A percentile compares a stretch with the other conserved stretches of the same genome.
Conservation (phyloP, 2,113 vertebrate species). For the Oreotrochilus melanogaster region DNA sequence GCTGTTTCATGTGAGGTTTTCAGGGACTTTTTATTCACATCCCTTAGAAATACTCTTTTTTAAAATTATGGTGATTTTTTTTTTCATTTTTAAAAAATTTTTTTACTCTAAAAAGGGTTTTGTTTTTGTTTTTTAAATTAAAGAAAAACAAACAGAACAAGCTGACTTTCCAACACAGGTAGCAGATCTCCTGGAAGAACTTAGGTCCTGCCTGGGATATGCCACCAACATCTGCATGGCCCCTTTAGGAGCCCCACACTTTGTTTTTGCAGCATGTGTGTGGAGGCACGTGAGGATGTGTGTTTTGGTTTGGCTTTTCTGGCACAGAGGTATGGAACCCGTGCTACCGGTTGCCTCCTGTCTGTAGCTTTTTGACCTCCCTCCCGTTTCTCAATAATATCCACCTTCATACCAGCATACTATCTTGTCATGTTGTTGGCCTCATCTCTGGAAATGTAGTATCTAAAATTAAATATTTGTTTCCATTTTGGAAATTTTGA, state of each 20-base stretch:
- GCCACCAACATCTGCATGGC: neutral
- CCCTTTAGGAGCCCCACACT: conserved; percentile 9
- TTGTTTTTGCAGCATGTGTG: neutral
- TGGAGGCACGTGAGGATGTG: neutral
- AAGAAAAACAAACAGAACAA: neutral
- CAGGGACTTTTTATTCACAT: neutral
- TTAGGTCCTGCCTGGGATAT: neutral
- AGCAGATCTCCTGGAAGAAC: neutral
- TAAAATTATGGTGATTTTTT: neutral
- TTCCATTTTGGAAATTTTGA: conserved; percentile 74
- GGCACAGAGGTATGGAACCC: neutral
- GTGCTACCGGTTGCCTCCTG: neutral
- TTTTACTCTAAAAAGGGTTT: neutral
- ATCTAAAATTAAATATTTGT: conserved; percentile 74
- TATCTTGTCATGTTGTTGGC: conserved; percentile 67
- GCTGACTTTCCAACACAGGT: neutral
- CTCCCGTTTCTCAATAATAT: conserved; percentile 14
- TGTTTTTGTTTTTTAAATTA: neutral
- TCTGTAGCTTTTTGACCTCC: conserved; percentile 34
- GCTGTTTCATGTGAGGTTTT: neutral
- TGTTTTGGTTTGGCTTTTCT: conserved; percentile 57
- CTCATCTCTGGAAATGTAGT: conserved; percentile 69
- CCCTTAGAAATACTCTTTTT: neutral
- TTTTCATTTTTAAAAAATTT: neutral
- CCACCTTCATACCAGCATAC: neutral